phyloP scores from a whole-genome alignment of 2,113 vertebrate species.

The Tachuris rubrigastra region DNA sequence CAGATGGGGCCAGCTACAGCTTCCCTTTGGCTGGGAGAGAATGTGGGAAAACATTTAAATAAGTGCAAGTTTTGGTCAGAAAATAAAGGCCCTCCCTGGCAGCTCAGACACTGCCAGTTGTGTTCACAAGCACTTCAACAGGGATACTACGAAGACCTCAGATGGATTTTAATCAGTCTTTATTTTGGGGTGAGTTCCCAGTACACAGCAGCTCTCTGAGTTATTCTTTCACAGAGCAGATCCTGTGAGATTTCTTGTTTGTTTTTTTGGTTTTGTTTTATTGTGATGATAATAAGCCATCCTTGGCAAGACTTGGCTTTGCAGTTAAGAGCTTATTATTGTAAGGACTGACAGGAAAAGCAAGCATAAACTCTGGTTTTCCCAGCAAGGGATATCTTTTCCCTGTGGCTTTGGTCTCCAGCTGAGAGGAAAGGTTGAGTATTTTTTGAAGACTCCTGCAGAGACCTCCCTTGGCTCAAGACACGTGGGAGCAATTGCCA shows the following conservation, averaged over 20 bases:
- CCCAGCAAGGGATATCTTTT: constrained; percentile 37
- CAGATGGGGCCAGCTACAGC: not conserved
- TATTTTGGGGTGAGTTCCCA: not conserved
- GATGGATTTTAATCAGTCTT: not conserved
- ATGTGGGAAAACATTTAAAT: not conserved
- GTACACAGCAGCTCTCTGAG: not conserved
- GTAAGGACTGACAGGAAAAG: constrained; percentile 20
- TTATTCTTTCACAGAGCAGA: not conserved
- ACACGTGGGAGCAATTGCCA: constrained; percentile 1
- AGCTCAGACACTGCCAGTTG: not conserved
- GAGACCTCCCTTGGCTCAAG: not conserved
- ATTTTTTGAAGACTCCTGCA: constrained; percentile 15
- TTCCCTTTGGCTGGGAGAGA: not conserved
- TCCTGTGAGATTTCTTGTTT: not conserved
- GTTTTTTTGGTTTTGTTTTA: not conserved
- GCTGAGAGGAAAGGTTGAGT: constrained; percentile 23
- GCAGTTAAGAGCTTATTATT: constrained; percentile 25
- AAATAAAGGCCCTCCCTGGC: not conserved
- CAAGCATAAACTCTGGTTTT: not conserved
- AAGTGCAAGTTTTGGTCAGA: not conserved
- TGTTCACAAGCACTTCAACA: not conserved
- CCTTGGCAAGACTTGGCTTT: constrained; percentile 6
- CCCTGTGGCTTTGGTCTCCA: not conserved
- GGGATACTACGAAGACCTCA: not conserved
- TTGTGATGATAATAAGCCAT: not conserved